These are phyloP conservation scores for Actinemys pallida DNA, from an alignment of 2,113 vertebrate genomes.

Conservation along the genomic window DNA sequence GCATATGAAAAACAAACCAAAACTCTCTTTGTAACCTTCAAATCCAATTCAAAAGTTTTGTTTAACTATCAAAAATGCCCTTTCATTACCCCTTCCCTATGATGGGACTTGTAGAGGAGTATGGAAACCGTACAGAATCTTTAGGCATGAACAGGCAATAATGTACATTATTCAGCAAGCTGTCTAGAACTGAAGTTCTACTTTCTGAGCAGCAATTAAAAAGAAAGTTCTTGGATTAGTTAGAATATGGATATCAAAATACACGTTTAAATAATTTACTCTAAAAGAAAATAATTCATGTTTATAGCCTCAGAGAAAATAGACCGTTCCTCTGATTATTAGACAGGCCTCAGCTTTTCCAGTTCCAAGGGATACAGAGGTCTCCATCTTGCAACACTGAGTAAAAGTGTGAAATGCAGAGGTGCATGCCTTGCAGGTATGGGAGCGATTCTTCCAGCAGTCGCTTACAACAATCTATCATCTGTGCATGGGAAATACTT, in stretches of 20 bases:
- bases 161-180: background rate
- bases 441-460: constrained; percentile 84
- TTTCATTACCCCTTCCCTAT: constrained; percentile 26
- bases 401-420: constrained; percentile 93
- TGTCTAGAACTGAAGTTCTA: constrained; percentile 16
- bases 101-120: background rate
- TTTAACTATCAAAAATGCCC: background rate
- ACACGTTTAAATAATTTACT: constrained; percentile 73
- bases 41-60: constrained; percentile 41
- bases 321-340: constrained; percentile 51
- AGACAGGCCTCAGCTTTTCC: constrained; percentile 84
- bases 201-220: constrained; percentile 56
- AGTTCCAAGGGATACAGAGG: constrained; percentile 96
- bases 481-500: constrained; percentile 89
- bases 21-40: background rate
- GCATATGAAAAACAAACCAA: background rate
- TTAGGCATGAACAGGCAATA: background rate
- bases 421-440: constrained; percentile 85
- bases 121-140: background rate
- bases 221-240: constrained; percentile 25
- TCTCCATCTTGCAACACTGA: constrained; percentile 96
- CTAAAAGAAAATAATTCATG: constrained; percentile 44
- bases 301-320: constrained; percentile 64
- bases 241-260: constrained; percentile 64
- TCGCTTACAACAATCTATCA: constrained; percentile 89